Evolutionary conservation across 2,113 vertebrate species (phyloP).

Genomic region (Corythoichthys intestinalis): DNA sequence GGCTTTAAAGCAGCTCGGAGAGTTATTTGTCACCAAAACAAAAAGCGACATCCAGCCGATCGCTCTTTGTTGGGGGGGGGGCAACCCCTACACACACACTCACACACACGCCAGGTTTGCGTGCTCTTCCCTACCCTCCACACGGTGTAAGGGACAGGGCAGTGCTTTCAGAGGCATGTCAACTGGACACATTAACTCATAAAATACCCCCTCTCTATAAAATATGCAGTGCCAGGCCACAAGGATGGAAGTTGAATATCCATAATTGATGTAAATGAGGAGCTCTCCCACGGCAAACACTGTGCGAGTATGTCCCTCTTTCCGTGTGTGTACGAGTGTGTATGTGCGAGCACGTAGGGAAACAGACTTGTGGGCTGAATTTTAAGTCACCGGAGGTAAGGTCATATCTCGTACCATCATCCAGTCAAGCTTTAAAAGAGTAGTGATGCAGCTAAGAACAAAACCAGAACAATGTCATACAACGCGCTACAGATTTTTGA

Average conservation of each 20-base stretch:
- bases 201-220: slow-evolving; percentile 70
- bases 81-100: slow-evolving; percentile 18
- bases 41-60: too few species aligned
- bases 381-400: slow-evolving; percentile 52
- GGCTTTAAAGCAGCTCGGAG: too few species aligned
- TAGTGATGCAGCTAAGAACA: slow-evolving; percentile 24
- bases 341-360: slow-evolving; percentile 23
- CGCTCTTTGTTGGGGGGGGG: too few species aligned
- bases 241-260: slow-evolving; percentile 70
- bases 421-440: slow-evolving; percentile 33
- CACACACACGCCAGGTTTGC: slow-evolving; percentile 43
- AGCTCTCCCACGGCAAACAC: slow-evolving; percentile 66
- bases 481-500: not conserved
- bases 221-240: slow-evolving; percentile 70
- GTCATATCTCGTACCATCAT: slow-evolving; percentile 48
- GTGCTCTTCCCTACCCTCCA: slow-evolving; percentile 42
- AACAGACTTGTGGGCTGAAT: slow-evolving; percentile 50
- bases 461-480: slow-evolving; percentile 30
- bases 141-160: slow-evolving; percentile 60
- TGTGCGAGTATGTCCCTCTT: slow-evolving; percentile 43
- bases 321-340: slow-evolving; percentile 36
- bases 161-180: slow-evolving; percentile 71
- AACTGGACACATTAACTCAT: slow-evolving; percentile 75
- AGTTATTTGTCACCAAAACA: not conserved
- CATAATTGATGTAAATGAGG: slow-evolving; percentile 80